A percentile compares a stretch with the other conserved stretches of the same genome.
Evolutionary conservation across 1,140 invertebrate species (phyloP).

Genomic region (Thrips palmi): DNA sequence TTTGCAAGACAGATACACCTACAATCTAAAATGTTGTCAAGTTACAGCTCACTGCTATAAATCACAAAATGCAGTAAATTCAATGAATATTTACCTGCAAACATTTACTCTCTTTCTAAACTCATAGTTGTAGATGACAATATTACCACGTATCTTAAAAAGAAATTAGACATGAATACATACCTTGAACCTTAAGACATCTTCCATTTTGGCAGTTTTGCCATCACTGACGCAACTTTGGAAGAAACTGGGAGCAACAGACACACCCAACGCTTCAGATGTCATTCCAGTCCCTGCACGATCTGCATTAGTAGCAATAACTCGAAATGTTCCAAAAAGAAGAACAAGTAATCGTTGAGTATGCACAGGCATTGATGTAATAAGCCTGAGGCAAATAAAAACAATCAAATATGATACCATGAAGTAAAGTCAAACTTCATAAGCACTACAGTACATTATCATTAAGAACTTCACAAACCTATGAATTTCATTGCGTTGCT

Average conservation of each 20-base stretch:
- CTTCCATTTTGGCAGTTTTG: conserved; percentile 85
- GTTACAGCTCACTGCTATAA: not conserved
- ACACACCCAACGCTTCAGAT: conserved; percentile 84
- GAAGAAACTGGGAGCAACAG: conserved; percentile 96
- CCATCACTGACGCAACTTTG: conserved; percentile 87
- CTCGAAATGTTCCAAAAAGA: conserved; percentile 92
- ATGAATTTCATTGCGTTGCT: conserved; percentile 82
- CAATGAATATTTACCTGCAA: conserved; percentile 13
- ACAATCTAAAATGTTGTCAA: no score
- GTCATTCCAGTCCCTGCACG: conserved; percentile 84
- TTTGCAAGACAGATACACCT: no score
- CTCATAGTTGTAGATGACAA: conserved; percentile 3
- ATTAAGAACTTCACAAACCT: conserved; percentile 34
- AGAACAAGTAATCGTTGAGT: conserved; percentile 87
- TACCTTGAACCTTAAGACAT: conserved; percentile 85
- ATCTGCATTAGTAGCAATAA: conserved; percentile 85
- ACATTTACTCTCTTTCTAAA: conserved; percentile 15
- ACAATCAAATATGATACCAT: conserved; percentile 4
- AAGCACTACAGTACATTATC: not conserved
- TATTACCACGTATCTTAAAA: conserved; percentile 7
- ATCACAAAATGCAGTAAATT: not conserved
- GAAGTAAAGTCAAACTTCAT: conserved; percentile 1
- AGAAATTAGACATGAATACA: conserved; percentile 17
- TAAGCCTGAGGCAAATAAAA: conserved; percentile 45
- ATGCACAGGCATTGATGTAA: conserved; percentile 68